Evolutionary conservation across 2,888 invertebrate species (phyloP).

Genomic region (Drosophila mercatorum): DNA sequence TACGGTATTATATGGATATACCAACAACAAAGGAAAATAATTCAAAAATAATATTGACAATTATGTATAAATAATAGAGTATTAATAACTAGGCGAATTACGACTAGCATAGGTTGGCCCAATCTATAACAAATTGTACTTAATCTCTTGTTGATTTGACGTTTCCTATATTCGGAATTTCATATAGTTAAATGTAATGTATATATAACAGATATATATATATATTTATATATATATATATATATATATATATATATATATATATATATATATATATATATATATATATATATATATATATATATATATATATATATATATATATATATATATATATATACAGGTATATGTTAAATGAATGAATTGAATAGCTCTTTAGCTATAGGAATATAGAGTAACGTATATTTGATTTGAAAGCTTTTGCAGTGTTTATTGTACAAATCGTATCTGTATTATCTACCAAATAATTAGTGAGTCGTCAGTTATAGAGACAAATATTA

Average conservation of each 20-base stretch:
- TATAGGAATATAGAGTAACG: conserved; percentile 6
- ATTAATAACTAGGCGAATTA: not conserved
- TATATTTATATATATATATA: conserved; percentile 7
- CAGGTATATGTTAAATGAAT: conserved; percentile 1
- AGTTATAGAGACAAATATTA: conserved; percentile 17
- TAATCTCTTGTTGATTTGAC: conserved; percentile 4
- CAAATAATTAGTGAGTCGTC: conserved; percentile 12
- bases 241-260: not conserved
- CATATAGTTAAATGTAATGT: conserved; percentile 17
- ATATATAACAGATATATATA: conserved; percentile 18
- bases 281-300: too few relatives aligned
- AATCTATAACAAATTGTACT: conserved; percentile 4
- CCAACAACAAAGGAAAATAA: conserved; percentile 6
- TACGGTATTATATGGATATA: conserved; percentile 20
- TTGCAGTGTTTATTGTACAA: conserved; percentile 41
- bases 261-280: not conserved
- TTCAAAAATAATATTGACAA: not conserved
- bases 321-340: not conserved
- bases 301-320: conserved; percentile 7
- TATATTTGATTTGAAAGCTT: conserved; percentile 20
- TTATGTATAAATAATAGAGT: conserved; percentile 8
- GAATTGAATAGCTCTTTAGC: conserved; percentile 7
- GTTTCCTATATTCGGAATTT: conserved; percentile 10
- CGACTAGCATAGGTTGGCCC: conserved; percentile 2
- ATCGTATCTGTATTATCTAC: conserved; percentile 37